A percentile compares a stretch with the other conserved stretches of the same genome.
phyloP scores from a whole-genome alignment of 2,113 vertebrate species.

The Tamias sibiricus region DNA sequence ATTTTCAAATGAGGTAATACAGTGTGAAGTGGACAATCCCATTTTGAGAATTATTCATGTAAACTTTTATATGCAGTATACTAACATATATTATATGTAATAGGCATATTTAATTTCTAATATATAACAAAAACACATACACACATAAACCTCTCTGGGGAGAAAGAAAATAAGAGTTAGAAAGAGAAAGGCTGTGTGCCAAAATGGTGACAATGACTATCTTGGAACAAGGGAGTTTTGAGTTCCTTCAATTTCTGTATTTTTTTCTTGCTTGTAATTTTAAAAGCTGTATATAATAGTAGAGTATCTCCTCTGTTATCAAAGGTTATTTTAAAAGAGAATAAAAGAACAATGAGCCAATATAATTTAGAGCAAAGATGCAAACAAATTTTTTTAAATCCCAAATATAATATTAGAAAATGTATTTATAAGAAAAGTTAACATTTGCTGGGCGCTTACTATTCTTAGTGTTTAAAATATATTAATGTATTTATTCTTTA shows the following conservation, averaged over 20 bases:
- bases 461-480: neutral
- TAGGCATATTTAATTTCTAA: neutral
- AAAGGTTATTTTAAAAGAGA: neutral
- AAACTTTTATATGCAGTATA: neutral
- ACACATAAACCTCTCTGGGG: neutral
- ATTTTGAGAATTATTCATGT: neutral
- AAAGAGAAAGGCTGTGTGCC: neutral
- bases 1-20: slow-evolving; percentile 22
- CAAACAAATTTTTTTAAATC: neutral
- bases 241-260: neutral
- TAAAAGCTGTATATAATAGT: neutral
- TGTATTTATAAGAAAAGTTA: slow-evolving; percentile 41
- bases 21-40: neutral
- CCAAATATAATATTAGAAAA: slow-evolving; percentile 32
- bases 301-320: neutral
- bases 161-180: neutral
- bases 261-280: neutral
- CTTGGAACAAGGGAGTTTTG: neutral
- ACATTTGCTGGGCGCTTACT: neutral
- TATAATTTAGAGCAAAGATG: slow-evolving; percentile 8
- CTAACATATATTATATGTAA: neutral
- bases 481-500: neutral
- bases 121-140: neutral
- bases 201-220: neutral
- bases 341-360: neutral